A percentile compares a stretch with the other conserved stretches of the same genome.
phyloP scores from a whole-genome alignment of 1,140 invertebrate species.

The Euschistus heros region DNA sequence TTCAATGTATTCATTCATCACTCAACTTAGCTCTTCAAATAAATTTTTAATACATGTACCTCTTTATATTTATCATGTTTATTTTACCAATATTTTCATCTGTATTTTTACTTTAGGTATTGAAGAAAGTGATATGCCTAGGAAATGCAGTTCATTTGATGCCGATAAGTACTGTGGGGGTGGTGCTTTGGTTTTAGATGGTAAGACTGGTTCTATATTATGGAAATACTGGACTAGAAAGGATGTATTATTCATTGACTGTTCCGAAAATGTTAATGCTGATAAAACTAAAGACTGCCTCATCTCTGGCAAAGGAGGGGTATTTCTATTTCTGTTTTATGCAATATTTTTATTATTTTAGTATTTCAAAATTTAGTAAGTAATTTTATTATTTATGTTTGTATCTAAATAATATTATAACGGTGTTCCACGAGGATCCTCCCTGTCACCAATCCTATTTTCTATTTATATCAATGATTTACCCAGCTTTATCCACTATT shows the following conservation, averaged over 20 bases:
- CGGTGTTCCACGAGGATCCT: no score
- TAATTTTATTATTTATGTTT: no score
- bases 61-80: background rate
- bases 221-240: slow-evolving; percentile 55
- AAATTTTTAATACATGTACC: background rate
- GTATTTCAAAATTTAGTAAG: no score
- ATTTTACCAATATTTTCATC: background rate
- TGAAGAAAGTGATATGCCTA: background rate
- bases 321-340: slow-evolving; percentile 20
- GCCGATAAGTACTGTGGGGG: slow-evolving; percentile 49
- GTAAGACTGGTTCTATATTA: slow-evolving; percentile 54
- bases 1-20: no score
- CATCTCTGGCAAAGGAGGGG: slow-evolving; percentile 43
- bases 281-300: slow-evolving; percentile 53
- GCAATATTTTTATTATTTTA: no score
- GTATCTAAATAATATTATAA: no score
- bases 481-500: no score
- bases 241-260: slow-evolving; percentile 58
- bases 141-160: background rate
- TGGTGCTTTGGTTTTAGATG: slow-evolving; percentile 65
- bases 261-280: slow-evolving; percentile 56
- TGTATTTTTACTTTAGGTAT: background rate
- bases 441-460: no score
- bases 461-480: no score
- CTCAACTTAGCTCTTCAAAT: no score